Conservation (phyloP, 2,888 invertebrate genomes). For the Mimachlamys varia region DNA sequence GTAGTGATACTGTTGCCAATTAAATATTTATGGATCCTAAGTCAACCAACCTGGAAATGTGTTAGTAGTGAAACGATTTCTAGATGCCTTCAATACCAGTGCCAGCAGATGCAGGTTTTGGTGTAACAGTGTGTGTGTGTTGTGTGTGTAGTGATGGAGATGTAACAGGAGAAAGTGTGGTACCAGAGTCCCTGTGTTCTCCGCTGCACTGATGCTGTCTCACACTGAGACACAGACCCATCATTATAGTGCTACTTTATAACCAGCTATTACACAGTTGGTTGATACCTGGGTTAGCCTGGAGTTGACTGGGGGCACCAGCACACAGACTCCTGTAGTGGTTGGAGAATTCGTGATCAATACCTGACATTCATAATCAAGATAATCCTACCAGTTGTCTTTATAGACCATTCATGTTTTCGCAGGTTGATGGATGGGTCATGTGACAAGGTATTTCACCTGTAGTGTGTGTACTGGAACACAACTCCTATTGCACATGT, state of each 20-base stretch:
- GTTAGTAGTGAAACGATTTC: constrained; percentile 31
- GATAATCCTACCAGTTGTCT: not conserved
- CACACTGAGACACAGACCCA: not conserved
- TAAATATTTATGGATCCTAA: constrained; percentile 34
- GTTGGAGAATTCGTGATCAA: not conserved
- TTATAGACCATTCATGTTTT: constrained; percentile 3
- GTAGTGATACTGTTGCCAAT: not conserved
- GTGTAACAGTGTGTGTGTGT: not conserved
- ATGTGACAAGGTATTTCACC: not conserved
- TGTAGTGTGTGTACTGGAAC: not conserved
- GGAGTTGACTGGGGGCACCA: not conserved
- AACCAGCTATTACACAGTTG: not conserved
- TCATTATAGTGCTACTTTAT: not conserved
- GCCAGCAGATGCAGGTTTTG: not conserved
- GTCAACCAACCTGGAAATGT: constrained; percentile 12
- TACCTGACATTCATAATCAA: not conserved
- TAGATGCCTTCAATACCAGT: not conserved
- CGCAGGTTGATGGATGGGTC: not conserved
- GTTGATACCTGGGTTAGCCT: not conserved
- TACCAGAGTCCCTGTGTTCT: not conserved
- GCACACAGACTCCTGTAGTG: too few species aligned
- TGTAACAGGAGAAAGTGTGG: not conserved
- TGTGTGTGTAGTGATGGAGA: not conserved
- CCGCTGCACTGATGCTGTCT: not conserved
- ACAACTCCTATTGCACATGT: not conserved